Conservation (phyloP, 2,888 invertebrate species). For the Argyresthia albistria region DNA sequence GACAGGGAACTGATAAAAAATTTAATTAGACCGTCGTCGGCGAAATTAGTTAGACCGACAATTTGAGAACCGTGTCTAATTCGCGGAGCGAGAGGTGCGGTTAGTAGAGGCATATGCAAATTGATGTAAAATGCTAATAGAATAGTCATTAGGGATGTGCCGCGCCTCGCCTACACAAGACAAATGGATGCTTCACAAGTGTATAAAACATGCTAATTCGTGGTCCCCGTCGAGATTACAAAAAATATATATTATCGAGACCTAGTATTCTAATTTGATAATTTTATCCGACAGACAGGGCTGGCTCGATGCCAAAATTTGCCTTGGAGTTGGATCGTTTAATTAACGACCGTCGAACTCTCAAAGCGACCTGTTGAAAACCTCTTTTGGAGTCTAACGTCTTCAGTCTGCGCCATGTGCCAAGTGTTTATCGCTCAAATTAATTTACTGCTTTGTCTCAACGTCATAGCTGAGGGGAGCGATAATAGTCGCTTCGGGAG, state of each 20-base stretch:
- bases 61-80: slow-evolving; percentile 38
- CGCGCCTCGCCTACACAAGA: slow-evolving; percentile 30
- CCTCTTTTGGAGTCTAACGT: slow-evolving; percentile 43
- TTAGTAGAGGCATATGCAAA: slow-evolving; percentile 32
- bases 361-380: slow-evolving; percentile 61
- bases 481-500: neutral
- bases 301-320: slow-evolving; percentile 53
- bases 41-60: slow-evolving; percentile 41
- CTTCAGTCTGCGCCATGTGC: slow-evolving; percentile 6
- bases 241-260: neutral
- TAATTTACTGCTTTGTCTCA: neutral
- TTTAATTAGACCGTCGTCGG: slow-evolving; percentile 37
- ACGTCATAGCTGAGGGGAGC: neutral
- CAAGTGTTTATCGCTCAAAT: neutral
- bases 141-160: slow-evolving; percentile 22
- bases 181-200: slow-evolving; percentile 27
- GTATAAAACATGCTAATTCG: slow-evolving; percentile 41
- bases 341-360: slow-evolving; percentile 69
- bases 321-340: slow-evolving; percentile 60
- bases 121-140: slow-evolving; percentile 34
- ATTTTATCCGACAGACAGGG: slow-evolving; percentile 54
- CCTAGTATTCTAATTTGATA: slow-evolving; percentile 43
- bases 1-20: slow-evolving; percentile 33
- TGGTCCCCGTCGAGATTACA: slow-evolving; percentile 22
- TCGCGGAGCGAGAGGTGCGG: slow-evolving; percentile 24